A percentile compares a stretch with the other conserved stretches of the same genome.
These are phyloP conservation scores for Leptestheria dahalacensis DNA, from an alignment of 1,140 invertebrate genomes.

Conservation along the genomic window DNA sequence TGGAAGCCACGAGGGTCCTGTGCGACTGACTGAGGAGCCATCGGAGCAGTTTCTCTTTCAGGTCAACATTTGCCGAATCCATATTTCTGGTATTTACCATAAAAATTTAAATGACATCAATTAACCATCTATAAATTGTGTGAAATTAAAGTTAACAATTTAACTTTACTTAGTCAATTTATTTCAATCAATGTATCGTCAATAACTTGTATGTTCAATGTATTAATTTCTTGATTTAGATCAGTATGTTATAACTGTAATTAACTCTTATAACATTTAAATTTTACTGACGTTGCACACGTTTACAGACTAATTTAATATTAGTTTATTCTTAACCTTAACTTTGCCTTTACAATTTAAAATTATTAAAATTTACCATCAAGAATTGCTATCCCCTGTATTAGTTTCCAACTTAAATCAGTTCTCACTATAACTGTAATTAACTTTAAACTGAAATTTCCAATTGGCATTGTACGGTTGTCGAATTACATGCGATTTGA, in stretches of 20 bases:
- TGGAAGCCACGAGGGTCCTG: slow-evolving; percentile 62
- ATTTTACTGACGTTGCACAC: background rate
- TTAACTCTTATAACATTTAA: background rate
- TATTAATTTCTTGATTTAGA: background rate
- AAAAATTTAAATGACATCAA: too few species aligned
- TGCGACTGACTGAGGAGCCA: slow-evolving; percentile 75
- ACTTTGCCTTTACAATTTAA: background rate
- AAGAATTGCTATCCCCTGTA: too few species aligned
- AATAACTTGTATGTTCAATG: background rate
- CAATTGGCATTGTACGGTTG: too few species aligned
- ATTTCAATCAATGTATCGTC: background rate
- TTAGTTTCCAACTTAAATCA: too few species aligned
- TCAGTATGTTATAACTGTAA: background rate
- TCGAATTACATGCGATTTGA: slow-evolving; percentile 1
- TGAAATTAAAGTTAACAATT: background rate
- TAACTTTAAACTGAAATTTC: too few species aligned
- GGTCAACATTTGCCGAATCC: slow-evolving; percentile 47
- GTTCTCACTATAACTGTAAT: too few species aligned
- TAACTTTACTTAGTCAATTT: background rate
- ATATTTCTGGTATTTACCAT: too few species aligned
- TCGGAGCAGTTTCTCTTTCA: slow-evolving; percentile 83
- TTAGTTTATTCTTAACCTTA: background rate
- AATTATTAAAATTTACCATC: too few species aligned
- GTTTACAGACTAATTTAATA: background rate
- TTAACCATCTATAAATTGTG: too few species aligned